Evolutionary conservation across 2,888 invertebrate species (phyloP), one percentile per base, ranked within the genome.

Genomic region (Ferdinandea cuprea): DNA sequence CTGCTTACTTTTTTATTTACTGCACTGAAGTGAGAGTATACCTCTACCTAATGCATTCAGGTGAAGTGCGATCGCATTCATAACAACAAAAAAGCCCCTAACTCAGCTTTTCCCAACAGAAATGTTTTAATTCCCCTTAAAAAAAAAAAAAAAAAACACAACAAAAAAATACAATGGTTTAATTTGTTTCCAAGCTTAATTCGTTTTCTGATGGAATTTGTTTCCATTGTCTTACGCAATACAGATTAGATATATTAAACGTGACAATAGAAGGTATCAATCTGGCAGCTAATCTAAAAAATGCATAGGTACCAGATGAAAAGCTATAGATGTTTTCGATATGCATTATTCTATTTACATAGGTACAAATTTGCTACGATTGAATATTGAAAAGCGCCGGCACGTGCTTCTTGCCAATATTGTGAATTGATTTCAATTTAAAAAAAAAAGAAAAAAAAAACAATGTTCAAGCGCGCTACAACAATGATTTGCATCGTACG

Each of bases 401-500:
- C 68, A 69, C 68, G 80, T 80, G 68, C 61, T 54, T 25, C 74
- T 30, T 44, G 56, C 17, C 61, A 74, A 44, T n/a, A n/a, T 63
- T 7, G 48, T 58, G 59, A 68, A 74, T 80, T 74, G 54, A 74
- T 63, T 74, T 69, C 48, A 73, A 74, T 80, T 80, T 35, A 54
- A 68, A 61, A 65, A 42, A 25, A 3, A 25, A 25, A 3, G 46
- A 68, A 56, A 69, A 42, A n/a, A n/a, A n/a, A n/a, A n/a, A n/a
- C n/a, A n/a, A n/a, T 48, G 48, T 65, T 48, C 42, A 30, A 42
- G 15, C 56, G 52, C 30, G 68, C 68, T 69, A 68, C 68, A 68
- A 48, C 37, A 8, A 11, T 32, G 54, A 79, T 74, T 74, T 63
- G 66, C 73, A 79, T 73, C 30, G 30, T 56, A 42, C 69, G 69